Evolutionary conservation across 2,113 vertebrate genomes (phyloP).

Genomic region (Charina bottae): DNA sequence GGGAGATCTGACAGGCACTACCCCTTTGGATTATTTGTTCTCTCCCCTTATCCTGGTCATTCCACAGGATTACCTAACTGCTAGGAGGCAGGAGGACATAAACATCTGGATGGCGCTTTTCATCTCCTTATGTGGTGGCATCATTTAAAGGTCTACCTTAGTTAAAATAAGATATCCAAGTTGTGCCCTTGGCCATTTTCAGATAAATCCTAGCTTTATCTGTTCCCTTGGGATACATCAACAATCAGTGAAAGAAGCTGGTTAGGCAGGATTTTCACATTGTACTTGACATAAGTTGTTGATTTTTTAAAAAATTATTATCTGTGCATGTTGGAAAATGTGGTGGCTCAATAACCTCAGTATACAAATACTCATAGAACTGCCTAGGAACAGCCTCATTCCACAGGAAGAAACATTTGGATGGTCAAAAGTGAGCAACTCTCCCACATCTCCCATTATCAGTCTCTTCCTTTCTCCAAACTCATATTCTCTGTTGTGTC

Average conservation of each 20-base stretch:
- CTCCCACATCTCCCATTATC: not conserved
- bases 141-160: not conserved
- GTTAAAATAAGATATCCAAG: not conserved
- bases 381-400: not conserved
- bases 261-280: not conserved
- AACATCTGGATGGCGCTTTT: not conserved
- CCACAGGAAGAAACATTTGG: not conserved
- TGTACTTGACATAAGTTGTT: not conserved
- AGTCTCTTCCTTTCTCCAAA: not conserved
- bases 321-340: not conserved
- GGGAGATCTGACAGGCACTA: not conserved
- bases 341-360: not conserved
- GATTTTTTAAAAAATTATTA: not conserved
- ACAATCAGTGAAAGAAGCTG: not conserved
- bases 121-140: not conserved
- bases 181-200: not conserved
- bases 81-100: not conserved
- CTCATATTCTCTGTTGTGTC: not conserved
- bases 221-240: not conserved
- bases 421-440: not conserved
- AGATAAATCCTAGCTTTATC: not conserved
- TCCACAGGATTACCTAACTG: not conserved
- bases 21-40: not conserved
- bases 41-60: not conserved
- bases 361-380: not conserved